Evolutionary conservation across 2,888 invertebrate species (phyloP), one percentile per base, ranked within the genome.

Genomic region (Chrysotoxum bicinctum): DNA sequence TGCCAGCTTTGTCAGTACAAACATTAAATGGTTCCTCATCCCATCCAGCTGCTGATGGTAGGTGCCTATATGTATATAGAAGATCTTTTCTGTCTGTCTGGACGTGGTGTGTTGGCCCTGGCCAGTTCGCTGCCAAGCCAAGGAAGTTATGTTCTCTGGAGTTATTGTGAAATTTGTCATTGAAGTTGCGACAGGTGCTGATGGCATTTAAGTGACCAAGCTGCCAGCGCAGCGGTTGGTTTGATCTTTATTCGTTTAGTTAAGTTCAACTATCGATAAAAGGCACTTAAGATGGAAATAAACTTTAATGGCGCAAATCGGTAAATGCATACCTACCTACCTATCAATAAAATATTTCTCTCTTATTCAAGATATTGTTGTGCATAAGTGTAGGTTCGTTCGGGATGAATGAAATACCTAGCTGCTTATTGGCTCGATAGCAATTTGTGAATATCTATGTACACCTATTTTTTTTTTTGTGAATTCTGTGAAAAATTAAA

Each of bases 1-100:
- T 72, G 76, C 58, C 58, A 70, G 54, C 40, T 37, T 72, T 81
- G 58, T 66, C 81, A 66, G 81, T 56, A 70, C 72, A 72, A 66
- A 68, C 66, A 56, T 76, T 52, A 23, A 74, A 50, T 66, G 73
- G 70, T 48, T 78, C 50, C 19, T 40, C n/a, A n/a, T n/a, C 21
- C 19, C 43, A 19, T 4, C 10, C 50, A 23, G 58, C 54, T 56
- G 32, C 48, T 32, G 32, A n/a, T 3, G 14, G 12, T 37, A 14
- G 26, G 16, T 50, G 4, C 19, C 10, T 45, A 12, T 23, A 5
- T 54, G 30, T 10, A 54, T 54, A 26, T 26, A 26, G 3, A 5
- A 26, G 26, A 54, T 32, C 54, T 16, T 32, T 50, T 21, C n/a
- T 54, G 56, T 12, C 56, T 58, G 58, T 32, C 32, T 14, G 54